Evolutionary conservation across 2,888 invertebrate species (phyloP).

Genomic region (Chelonus formosanus): DNA sequence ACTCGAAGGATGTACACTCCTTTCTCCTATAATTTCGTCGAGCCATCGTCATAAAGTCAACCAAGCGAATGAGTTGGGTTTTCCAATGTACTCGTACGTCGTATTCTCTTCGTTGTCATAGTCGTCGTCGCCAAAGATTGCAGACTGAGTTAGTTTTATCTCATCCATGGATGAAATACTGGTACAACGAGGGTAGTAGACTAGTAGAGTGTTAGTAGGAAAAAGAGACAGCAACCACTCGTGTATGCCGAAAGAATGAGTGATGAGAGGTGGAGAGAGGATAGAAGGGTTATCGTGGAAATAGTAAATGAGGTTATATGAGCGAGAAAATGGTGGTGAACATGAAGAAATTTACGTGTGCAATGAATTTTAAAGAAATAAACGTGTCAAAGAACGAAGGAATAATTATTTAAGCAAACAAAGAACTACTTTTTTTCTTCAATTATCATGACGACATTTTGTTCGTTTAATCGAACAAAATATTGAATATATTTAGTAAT

Average conservation of each 20-base stretch:
- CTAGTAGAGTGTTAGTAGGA: background rate
- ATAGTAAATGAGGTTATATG: constrained; percentile 25
- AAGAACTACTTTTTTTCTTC: background rate
- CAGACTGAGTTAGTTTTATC: constrained; percentile 39
- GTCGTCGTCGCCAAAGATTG: constrained; percentile 33
- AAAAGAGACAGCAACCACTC: background rate
- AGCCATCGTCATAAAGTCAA: constrained; percentile 63
- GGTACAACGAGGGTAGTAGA: constrained; percentile 5
- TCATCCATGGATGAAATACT: constrained; percentile 37
- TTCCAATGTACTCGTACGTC: constrained; percentile 42
- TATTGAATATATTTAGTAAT: no score
- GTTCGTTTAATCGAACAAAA: no score
- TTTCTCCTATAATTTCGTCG: constrained; percentile 54
- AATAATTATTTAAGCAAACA: no score
- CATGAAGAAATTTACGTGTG: constrained; percentile 2
- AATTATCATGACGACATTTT: constrained; percentile 19
- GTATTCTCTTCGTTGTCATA: constrained; percentile 17
- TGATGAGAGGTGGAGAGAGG: constrained; percentile 15
- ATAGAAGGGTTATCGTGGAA: constrained; percentile 30
- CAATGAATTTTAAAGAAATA: constrained; percentile 4
- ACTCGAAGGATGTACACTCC: constrained; percentile 34
- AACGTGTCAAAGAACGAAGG: no score
- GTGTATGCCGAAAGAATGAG: constrained; percentile 18
- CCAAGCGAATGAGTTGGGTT: constrained; percentile 55
- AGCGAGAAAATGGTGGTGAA: constrained; percentile 5